Evolutionary conservation across 2,113 vertebrate genomes (phyloP).

Genomic region (Pycnonotus jocosus): DNA sequence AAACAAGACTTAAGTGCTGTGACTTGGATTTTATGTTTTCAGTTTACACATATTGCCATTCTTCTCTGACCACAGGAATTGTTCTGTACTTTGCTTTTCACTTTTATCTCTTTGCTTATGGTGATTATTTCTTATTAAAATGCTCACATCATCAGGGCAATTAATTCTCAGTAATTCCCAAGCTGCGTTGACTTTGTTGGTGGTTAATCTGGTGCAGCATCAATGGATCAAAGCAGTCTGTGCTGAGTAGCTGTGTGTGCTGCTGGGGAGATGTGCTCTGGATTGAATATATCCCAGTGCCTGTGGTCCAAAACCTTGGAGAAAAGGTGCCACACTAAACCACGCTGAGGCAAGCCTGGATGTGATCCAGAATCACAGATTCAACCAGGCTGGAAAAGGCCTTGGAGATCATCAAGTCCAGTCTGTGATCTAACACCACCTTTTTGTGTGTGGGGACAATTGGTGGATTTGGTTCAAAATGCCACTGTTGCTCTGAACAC

Average conservation of each 20-base stretch:
- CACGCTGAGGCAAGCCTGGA: neutral
- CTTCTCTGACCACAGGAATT: neutral
- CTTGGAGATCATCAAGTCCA: neutral
- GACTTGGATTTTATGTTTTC: neutral
- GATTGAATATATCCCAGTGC: neutral
- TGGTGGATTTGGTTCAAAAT: neutral
- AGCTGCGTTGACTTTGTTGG: neutral
- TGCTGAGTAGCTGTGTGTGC: neutral
- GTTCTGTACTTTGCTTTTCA: conserved; percentile 30
- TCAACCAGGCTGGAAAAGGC: accelerated
- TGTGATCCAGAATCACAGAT: neutral
- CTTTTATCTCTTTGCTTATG: neutral
- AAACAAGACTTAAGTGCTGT: neutral
- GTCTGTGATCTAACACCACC: neutral
- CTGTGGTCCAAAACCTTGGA: neutral
- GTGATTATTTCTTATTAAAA: neutral
- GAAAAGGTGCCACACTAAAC: neutral
- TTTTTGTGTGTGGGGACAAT: accelerated
- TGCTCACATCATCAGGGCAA: neutral
- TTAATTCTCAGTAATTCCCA: neutral
- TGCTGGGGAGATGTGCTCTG: neutral
- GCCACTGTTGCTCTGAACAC: neutral
- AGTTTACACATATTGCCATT: neutral
- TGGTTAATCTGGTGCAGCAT: neutral
- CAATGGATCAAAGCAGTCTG: neutral